These are phyloP conservation scores for Mythimna impura DNA, from an alignment of 2,888 invertebrate genomes.

Conservation along the genomic window DNA sequence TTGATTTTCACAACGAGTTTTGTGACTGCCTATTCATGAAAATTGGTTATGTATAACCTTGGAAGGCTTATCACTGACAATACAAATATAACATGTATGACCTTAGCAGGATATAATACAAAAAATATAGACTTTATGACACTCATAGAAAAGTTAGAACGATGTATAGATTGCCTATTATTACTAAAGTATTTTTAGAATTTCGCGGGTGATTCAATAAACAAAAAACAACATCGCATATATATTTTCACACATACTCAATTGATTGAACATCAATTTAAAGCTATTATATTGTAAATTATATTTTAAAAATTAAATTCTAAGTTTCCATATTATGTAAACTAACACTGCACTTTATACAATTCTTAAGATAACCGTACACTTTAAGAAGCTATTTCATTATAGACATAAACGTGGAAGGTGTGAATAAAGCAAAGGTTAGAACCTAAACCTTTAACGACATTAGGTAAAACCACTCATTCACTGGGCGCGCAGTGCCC, in stretches of 20 bases:
- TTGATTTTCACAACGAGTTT: neutral
- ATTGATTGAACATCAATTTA: neutral
- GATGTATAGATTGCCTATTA: constrained; percentile 4
- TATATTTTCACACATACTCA: constrained; percentile 20
- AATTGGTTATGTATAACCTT: constrained; percentile 6
- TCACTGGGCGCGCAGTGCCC: constrained; percentile 53
- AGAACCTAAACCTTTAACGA: constrained; percentile 65
- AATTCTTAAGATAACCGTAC: constrained; percentile 9
- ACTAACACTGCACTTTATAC: neutral
- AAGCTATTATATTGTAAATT: neutral
- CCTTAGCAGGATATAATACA: constrained; percentile 17
- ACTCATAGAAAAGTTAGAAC: constrained; percentile 24
- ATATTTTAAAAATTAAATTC: neutral
- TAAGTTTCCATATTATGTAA: neutral
- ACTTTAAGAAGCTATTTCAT: constrained; percentile 20
- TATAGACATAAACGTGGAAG: constrained; percentile 37
- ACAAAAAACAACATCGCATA: constrained; percentile 30
- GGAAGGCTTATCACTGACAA: constrained; percentile 12
- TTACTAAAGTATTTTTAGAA: constrained; percentile 29
- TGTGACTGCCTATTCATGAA: neutral
- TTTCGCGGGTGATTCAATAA: constrained; percentile 27
- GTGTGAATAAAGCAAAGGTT: constrained; percentile 63
- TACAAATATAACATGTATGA: constrained; percentile 8
- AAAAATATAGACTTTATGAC: constrained; percentile 23
- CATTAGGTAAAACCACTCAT: constrained; percentile 66